phyloP scores from a whole-genome alignment of 1,140 invertebrate genomes.

The Episyrphus balteatus region DNA sequence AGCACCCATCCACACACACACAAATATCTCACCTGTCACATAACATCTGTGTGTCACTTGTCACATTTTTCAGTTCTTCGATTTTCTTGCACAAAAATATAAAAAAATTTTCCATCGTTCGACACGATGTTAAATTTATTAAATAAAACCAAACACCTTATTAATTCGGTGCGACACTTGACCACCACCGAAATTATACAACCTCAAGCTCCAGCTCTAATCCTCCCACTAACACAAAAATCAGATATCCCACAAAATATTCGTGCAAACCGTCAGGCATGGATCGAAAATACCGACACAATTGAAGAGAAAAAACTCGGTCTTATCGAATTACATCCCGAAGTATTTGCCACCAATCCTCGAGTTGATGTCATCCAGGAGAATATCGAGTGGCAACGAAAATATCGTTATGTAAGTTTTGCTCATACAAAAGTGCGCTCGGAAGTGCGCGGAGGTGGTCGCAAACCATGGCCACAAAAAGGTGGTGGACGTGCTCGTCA shows the following conservation, averaged over 20 bases:
- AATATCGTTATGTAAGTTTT: slow-evolving; percentile 69
- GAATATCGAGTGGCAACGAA: slow-evolving; percentile 82
- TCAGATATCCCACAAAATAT: slow-evolving; percentile 16
- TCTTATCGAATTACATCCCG: slow-evolving; percentile 78
- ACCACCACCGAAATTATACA: neutral
- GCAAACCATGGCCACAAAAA: slow-evolving; percentile 95
- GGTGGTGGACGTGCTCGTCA: slow-evolving; percentile 78
- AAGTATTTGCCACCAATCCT: slow-evolving; percentile 70
- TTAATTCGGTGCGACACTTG: neutral
- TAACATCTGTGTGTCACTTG: neutral
- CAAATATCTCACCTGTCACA: neutral
- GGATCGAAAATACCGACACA: slow-evolving; percentile 83
- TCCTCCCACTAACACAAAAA: slow-evolving; percentile 19
- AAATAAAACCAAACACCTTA: slow-evolving; percentile 22
- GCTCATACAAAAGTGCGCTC: slow-evolving; percentile 61
- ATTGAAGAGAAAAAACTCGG: slow-evolving; percentile 69
- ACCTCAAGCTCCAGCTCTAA: slow-evolving; percentile 6
- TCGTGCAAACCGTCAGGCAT: slow-evolving; percentile 55
- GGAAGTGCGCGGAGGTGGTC: slow-evolving; percentile 77
- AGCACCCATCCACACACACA: too few species aligned
- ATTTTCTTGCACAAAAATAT: too few species aligned
- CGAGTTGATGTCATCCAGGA: slow-evolving; percentile 79
- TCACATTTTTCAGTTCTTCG: too few species aligned
- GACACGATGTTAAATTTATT: slow-evolving; percentile 29
- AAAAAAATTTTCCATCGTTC: neutral